phyloP scores from a whole-genome alignment of 2,113 vertebrate species.

The Chrysochloris asiatica region DNA sequence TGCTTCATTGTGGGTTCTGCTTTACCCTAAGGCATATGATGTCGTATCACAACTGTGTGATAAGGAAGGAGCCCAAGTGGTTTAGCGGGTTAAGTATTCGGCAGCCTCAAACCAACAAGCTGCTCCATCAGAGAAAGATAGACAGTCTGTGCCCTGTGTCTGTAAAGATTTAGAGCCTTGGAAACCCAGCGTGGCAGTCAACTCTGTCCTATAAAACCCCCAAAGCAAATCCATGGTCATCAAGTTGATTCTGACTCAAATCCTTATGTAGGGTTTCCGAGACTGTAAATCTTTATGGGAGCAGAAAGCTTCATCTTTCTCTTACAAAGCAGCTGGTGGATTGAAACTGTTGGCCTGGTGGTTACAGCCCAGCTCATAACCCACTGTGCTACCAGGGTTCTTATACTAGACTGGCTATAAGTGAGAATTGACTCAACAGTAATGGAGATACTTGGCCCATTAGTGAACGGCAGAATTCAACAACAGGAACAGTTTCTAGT shows the following conservation, averaged over 20 bases:
- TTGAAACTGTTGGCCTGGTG: no score
- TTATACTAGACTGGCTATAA: no score
- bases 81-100: background rate
- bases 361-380: no score
- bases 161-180: background rate
- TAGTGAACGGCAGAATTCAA: slow-evolving; percentile 3
- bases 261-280: no score
- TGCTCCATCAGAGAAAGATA: background rate
- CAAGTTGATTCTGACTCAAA: no score
- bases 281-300: no score
- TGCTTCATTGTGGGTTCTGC: background rate
- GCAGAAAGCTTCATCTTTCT: no score
- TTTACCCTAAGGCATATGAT: background rate
- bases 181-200: background rate
- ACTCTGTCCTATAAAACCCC: background rate
- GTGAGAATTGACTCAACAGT: background rate
- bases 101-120: background rate
- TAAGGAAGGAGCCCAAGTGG: background rate
- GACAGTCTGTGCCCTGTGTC: background rate
- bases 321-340: no score
- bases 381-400: no score
- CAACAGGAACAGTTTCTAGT: background rate
- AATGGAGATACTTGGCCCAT: background rate
- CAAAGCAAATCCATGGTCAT: no score
- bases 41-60: background rate